These are phyloP conservation scores for Congeria kusceri DNA, from an alignment of 2,888 invertebrate species.

Conservation along the genomic window DNA sequence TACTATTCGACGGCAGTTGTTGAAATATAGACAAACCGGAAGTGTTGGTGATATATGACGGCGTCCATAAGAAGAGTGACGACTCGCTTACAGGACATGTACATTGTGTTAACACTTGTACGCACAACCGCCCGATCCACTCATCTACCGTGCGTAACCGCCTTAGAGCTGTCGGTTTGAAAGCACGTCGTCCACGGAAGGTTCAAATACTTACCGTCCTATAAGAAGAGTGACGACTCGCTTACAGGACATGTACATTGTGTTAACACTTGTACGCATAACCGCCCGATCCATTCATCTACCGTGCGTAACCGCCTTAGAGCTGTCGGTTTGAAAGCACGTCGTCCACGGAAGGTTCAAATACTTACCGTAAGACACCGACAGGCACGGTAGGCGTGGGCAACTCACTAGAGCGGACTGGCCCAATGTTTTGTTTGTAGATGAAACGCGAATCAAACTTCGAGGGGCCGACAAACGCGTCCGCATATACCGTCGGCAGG, in stretches of 20 bases:
- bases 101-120: constrained; percentile 28
- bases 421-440: constrained; percentile 47
- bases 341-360: constrained; percentile 8
- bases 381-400: constrained; percentile 19
- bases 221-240: constrained; percentile 13
- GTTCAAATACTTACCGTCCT: too few species aligned
- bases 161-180: too few species aligned
- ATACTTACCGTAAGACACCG: constrained; percentile 21
- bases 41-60: constrained; percentile 25
- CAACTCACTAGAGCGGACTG: constrained; percentile 41
- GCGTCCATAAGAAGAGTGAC: constrained; percentile 18
- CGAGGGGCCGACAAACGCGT: constrained; percentile 14
- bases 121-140: neutral
- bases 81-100: constrained; percentile 21
- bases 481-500: constrained; percentile 26
- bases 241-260: constrained; percentile 32
- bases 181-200: too few species aligned
- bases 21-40: constrained; percentile 30
- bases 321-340: neutral
- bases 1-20: neutral
- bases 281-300: neutral
- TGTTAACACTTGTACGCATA: constrained; percentile 16
- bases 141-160: too few species aligned
- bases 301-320: constrained; percentile 25
- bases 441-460: constrained; percentile 13